These are phyloP conservation scores for Adineta ricciae DNA, from an alignment of 2,888 invertebrate genomes.

Conservation along the genomic window DNA sequence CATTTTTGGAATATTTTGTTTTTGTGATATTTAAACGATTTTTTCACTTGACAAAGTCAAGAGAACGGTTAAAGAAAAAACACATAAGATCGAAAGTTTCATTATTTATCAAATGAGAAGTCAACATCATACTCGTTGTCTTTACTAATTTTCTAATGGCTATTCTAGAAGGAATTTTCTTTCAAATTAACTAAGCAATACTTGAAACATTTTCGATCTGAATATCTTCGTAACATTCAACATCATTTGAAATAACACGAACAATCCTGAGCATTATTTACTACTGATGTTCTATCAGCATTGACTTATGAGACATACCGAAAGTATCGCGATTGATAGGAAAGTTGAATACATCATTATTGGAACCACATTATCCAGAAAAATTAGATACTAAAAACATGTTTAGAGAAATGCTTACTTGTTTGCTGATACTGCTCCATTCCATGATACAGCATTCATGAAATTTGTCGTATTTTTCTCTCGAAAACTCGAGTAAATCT, in stretches of 20 bases:
- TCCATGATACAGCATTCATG: constrained; percentile 55
- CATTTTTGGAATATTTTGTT: no score
- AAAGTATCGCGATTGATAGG: constrained; percentile 60
- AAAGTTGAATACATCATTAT: constrained; percentile 58
- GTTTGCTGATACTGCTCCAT: constrained; percentile 48
- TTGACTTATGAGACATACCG: constrained; percentile 49
- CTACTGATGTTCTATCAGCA: constrained; percentile 58
- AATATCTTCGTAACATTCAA: constrained; percentile 33
- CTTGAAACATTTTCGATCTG: constrained; percentile 25
- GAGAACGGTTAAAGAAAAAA: no score
- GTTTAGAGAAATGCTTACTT: constrained; percentile 35
- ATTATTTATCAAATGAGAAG: no score
- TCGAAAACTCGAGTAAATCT: no score
- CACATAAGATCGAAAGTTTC: no score
- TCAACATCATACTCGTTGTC: not conserved
- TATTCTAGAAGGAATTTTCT: not conserved
- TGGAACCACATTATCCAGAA: constrained; percentile 51
- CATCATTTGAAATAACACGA: constrained; percentile 48
- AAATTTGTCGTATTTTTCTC: constrained; percentile 52
- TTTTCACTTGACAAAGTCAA: no score
- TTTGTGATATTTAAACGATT: no score
- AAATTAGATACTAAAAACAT: not conserved
- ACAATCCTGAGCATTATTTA: constrained; percentile 56
- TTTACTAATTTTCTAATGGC: not conserved
- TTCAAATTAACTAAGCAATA: constrained; percentile 21